phyloP scores from a whole-genome alignment of 2,888 invertebrate species.

The Nasonia oneida region DNA sequence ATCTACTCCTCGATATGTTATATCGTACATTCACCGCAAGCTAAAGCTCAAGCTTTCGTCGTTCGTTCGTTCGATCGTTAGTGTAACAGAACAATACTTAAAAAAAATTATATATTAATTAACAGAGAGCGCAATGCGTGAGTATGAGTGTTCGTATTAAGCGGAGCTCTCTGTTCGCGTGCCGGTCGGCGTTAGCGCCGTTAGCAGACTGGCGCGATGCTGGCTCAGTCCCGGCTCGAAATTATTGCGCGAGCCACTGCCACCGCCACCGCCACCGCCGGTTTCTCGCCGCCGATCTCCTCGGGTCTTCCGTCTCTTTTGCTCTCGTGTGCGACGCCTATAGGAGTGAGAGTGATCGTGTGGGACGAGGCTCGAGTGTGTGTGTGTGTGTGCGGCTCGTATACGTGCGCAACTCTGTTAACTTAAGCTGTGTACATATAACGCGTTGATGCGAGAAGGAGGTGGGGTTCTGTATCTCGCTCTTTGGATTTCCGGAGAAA shows the following conservation, averaged over 20 bases:
- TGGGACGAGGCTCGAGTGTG: neutral
- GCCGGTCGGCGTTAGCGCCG: constrained; percentile 43
- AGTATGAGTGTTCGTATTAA: neutral
- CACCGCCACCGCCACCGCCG: constrained; percentile 5
- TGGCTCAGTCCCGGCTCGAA: constrained; percentile 1
- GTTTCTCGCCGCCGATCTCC: constrained; percentile 26
- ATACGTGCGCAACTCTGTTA: too few species aligned
- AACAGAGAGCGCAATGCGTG: neutral
- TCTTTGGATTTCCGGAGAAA: neutral
- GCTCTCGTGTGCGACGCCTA: neutral
- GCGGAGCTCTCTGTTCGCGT: constrained; percentile 4
- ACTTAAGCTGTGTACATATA: constrained; percentile 1
- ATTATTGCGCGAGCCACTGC: constrained; percentile 10
- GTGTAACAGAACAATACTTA: neutral
- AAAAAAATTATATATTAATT: neutral
- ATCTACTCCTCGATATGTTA: neutral
- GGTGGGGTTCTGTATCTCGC: neutral
- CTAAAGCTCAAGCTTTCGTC: neutral
- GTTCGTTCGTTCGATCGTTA: constrained; percentile 1
- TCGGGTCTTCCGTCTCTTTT: neutral
- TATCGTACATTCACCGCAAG: neutral
- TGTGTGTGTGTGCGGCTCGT: neutral
- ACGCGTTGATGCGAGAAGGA: neutral
- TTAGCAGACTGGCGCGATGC: constrained; percentile 55
- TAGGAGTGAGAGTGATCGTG: neutral